Evolutionary conservation across 2,797 vertebrate genomes (phyloP).

Genomic region (Gymnoscopelus braueri): DNA sequence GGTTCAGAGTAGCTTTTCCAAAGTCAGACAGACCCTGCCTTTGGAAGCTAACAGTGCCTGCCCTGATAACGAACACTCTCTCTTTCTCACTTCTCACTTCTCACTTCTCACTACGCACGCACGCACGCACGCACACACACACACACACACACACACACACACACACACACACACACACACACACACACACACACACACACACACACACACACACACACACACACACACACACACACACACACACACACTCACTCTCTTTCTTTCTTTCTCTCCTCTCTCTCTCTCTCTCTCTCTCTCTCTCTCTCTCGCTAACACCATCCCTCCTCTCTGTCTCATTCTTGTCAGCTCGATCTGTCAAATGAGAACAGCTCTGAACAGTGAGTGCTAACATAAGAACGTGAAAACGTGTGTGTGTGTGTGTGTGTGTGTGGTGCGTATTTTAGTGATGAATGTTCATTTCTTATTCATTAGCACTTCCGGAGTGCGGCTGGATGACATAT

Average conservation of each 20-base stretch:
- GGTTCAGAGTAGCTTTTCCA: conserved; percentile 47
- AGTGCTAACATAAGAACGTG: background rate
- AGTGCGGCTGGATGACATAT: no score
- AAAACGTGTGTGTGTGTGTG: no score
- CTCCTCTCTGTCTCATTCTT: background rate
- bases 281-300: background rate
- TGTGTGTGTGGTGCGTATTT: no score
- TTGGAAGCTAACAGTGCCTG: conserved; percentile 49
- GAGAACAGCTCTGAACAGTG: conserved; percentile 43
- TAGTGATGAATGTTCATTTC: no score
- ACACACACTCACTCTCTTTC: background rate
- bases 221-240: no score
- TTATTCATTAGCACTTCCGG: no score
- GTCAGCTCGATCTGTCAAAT: conserved; percentile 13
- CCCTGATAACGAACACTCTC: conserved; percentile 25
- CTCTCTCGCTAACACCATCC: no score
- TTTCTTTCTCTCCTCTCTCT: conserved; percentile 11
- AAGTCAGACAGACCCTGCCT: conserved; percentile 59
- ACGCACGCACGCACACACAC: background rate
- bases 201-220: no score
- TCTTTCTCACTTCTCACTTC: conserved; percentile 17
- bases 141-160: no score
- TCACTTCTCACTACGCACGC: background rate
- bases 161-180: no score
- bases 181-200: no score